Evolutionary conservation across 23 tunicate species (phyloP).

Genomic region (Halocynthia aurantium): DNA sequence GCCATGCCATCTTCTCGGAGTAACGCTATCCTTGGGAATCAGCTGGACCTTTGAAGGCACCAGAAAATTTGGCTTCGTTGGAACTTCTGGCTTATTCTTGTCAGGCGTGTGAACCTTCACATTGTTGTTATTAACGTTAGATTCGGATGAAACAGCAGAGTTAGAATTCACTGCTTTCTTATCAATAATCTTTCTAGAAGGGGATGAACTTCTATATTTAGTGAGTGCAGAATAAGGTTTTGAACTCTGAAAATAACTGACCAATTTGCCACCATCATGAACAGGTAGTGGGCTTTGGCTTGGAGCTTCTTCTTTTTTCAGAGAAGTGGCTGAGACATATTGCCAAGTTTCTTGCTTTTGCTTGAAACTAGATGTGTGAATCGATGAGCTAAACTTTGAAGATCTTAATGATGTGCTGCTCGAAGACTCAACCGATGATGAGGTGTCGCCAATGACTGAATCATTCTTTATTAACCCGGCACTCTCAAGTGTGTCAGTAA

Average conservation of each 20-base stretch:
- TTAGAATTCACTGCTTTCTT: not conserved
- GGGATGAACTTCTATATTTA: not conserved
- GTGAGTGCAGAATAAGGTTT: slow-evolving; percentile 23
- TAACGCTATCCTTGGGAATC: slow-evolving; percentile 10
- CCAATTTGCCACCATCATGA: not conserved
- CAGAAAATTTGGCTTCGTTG: slow-evolving; percentile 10
- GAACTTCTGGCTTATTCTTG: slow-evolving; percentile 11
- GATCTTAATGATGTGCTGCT: not conserved
- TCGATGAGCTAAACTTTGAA: slow-evolving; percentile 11
- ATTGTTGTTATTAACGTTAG: too few relatives aligned
- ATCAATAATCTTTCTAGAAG: not conserved
- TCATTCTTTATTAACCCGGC: not conserved
- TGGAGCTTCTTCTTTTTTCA: not conserved
- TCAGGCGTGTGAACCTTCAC: too few relatives aligned
- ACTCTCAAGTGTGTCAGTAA: not conserved
- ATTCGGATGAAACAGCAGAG: too few relatives aligned
- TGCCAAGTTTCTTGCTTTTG: slow-evolving; percentile 3
- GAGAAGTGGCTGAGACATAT: slow-evolving; percentile 2
- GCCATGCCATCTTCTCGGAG: slow-evolving; percentile 19
- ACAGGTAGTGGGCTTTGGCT: not conserved
- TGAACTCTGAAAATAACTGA: slow-evolving; percentile 16
- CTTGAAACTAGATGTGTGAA: slow-evolving; percentile 20
- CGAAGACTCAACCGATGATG: not conserved
- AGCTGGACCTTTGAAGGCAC: not conserved
- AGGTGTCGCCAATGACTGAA: not conserved